These are phyloP conservation scores for Macquaria australasica DNA, from an alignment of 2,113 vertebrate genomes.

Conservation along the genomic window DNA sequence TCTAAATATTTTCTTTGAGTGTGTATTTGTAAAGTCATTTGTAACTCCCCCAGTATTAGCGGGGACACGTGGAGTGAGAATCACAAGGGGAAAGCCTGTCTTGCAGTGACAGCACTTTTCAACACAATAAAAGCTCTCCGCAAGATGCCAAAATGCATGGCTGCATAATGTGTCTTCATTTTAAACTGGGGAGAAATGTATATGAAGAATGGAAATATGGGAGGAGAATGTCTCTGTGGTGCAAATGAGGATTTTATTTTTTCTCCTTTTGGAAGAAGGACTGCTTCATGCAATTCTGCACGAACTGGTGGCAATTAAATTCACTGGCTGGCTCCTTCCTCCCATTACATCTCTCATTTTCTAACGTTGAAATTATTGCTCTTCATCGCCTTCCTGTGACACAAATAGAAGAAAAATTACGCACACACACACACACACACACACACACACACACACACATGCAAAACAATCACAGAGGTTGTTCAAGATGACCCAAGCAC, in stretches of 20 bases:
- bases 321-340: slow-evolving; percentile 15
- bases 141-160: slow-evolving; percentile 48
- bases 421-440: background rate
- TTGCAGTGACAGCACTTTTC: slow-evolving; percentile 68
- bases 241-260: slow-evolving; percentile 45
- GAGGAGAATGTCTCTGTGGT: slow-evolving; percentile 32
- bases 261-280: slow-evolving; percentile 12
- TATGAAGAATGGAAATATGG: slow-evolving; percentile 39
- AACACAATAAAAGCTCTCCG: slow-evolving; percentile 52
- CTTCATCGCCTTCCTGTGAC: background rate
- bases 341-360: slow-evolving; percentile 22
- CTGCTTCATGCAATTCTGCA: slow-evolving; percentile 2
- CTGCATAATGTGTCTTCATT: slow-evolving; percentile 59
- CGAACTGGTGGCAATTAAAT: slow-evolving; percentile 41
- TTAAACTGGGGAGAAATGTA: slow-evolving; percentile 35
- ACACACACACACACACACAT: background rate
- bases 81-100: slow-evolving; percentile 26
- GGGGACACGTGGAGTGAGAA: slow-evolving; percentile 39
- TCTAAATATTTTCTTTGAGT: background rate
- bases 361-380: slow-evolving; percentile 41
- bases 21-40: slow-evolving; percentile 37
- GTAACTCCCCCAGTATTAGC: slow-evolving; percentile 44
- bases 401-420: slow-evolving; percentile 14
- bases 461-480: background rate
- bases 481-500: background rate